phyloP scores from a whole-genome alignment of 2,888 invertebrate genomes.

The Epiblema foenella region DNA sequence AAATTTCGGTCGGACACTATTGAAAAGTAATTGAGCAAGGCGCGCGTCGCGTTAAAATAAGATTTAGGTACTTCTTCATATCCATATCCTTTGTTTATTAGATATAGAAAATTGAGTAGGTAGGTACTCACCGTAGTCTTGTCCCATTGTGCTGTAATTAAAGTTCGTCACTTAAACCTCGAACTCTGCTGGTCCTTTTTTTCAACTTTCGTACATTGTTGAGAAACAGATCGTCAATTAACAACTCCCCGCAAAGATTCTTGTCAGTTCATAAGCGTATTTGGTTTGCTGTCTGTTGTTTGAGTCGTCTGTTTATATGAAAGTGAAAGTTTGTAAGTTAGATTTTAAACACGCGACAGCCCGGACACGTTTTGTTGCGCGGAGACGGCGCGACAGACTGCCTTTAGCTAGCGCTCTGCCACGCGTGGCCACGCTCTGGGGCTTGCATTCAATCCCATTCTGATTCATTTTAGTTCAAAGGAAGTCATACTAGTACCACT shows the following conservation, averaged over 20 bases:
- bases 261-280: not conserved
- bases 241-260: constrained; percentile 5
- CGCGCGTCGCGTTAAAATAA: not conserved
- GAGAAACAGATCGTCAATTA: constrained; percentile 30
- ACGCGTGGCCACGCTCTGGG: not conserved
- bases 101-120: not conserved
- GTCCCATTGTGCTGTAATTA: constrained; percentile 60
- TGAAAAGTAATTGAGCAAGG: constrained; percentile 16
- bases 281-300: constrained; percentile 19
- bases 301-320: constrained; percentile 50
- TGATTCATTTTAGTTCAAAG: constrained; percentile 12
- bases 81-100: not conserved
- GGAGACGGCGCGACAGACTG: constrained; percentile 26
- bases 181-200: constrained; percentile 24
- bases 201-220: constrained; percentile 43
- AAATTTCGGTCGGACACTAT: too few relatives aligned
- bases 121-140: constrained; percentile 70
- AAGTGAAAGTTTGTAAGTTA: constrained; percentile 55
- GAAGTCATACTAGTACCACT: too few relatives aligned
- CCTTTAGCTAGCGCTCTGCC: constrained; percentile 16
- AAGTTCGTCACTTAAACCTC: constrained; percentile 27
- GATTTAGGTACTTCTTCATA: too few relatives aligned
- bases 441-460: constrained; percentile 11
- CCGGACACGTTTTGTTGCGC: not conserved
- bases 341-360: not conserved